These are phyloP conservation scores for Gephyroberyx darwinii DNA, from an alignment of 2,797 vertebrate species.

Conservation along the genomic window DNA sequence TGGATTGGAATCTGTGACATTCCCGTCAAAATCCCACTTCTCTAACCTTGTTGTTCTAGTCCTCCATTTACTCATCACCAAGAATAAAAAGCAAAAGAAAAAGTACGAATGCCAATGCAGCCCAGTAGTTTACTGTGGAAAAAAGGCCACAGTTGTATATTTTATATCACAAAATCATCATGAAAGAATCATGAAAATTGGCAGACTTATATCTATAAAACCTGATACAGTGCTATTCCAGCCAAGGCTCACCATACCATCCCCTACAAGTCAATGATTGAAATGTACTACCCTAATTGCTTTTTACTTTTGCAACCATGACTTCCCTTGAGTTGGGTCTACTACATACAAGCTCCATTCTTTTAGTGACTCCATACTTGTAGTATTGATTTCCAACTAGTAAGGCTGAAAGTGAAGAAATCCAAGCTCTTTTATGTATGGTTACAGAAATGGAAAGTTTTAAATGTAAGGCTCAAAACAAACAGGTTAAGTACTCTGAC, in stretches of 20 bases:
- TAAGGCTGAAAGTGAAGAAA: slow-evolving; percentile 39
- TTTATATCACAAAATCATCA: slow-evolving; percentile 1
- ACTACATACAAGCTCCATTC: slow-evolving; percentile 42
- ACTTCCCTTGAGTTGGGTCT: slow-evolving; percentile 26
- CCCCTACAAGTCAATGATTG: slow-evolving; percentile 35
- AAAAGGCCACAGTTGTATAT: slow-evolving; percentile 22
- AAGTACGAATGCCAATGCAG: background rate
- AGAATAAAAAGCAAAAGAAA: slow-evolving; percentile 30
- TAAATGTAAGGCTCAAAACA: slow-evolving; percentile 63
- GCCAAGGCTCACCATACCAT: slow-evolving; percentile 27
- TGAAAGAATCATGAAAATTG: slow-evolving; percentile 31
- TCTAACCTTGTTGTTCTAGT: too few species aligned
- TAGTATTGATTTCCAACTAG: slow-evolving; percentile 11
- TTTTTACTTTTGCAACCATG: slow-evolving; percentile 45
- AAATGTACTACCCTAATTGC: slow-evolving; percentile 42
- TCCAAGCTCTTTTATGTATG: slow-evolving; percentile 56
- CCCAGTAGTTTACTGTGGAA: slow-evolving; percentile 2
- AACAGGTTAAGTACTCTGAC: slow-evolving; percentile 74
- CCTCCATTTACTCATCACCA: slow-evolving; percentile 5
- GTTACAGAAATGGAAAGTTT: slow-evolving; percentile 69
- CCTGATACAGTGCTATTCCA: slow-evolving; percentile 35
- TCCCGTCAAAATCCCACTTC: too few species aligned
- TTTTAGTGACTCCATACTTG: slow-evolving; percentile 57
- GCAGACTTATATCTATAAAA: slow-evolving; percentile 51
- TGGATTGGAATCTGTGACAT: too few species aligned